Evolutionary conservation across 1,140 invertebrate species (phyloP).

Genomic region (Antheraea mylitta): DNA sequence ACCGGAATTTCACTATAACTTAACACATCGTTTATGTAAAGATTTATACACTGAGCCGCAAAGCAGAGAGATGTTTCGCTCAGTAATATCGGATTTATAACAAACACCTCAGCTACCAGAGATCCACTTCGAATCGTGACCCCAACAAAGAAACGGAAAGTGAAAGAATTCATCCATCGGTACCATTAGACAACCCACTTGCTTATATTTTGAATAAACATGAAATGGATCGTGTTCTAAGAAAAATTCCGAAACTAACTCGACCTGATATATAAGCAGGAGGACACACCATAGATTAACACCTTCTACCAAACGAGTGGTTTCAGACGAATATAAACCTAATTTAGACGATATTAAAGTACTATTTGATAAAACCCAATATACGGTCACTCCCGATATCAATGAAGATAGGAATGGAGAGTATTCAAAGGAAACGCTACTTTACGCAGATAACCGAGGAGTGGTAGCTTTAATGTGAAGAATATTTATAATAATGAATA

Average conservation of each 20-base stretch:
- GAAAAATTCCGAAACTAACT: slow-evolving; percentile 52
- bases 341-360: slow-evolving; percentile 26
- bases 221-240: slow-evolving; percentile 50
- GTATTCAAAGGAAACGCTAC: slow-evolving; percentile 21
- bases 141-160: slow-evolving; percentile 48
- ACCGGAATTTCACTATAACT: slow-evolving; percentile 56
- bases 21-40: slow-evolving; percentile 28
- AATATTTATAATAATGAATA: neutral
- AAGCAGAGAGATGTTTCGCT: neutral
- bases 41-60: slow-evolving; percentile 10
- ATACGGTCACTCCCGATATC: slow-evolving; percentile 34
- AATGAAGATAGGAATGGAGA: slow-evolving; percentile 38
- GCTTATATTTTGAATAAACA: slow-evolving; percentile 66
- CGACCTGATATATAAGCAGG: slow-evolving; percentile 47
- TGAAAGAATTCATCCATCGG: slow-evolving; percentile 53
- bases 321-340: slow-evolving; percentile 7
- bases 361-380: slow-evolving; percentile 27
- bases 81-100: slow-evolving; percentile 1
- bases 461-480: neutral
- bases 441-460: slow-evolving; percentile 30
- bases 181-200: slow-evolving; percentile 51
- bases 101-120: slow-evolving; percentile 9
- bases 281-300: slow-evolving; percentile 66
- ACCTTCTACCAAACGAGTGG: slow-evolving; percentile 36
- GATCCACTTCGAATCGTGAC: slow-evolving; percentile 38